Evolutionary conservation across 92 coral and sea anemone genomes (phyloP).

Genomic region (Meandrina meandrites): DNA sequence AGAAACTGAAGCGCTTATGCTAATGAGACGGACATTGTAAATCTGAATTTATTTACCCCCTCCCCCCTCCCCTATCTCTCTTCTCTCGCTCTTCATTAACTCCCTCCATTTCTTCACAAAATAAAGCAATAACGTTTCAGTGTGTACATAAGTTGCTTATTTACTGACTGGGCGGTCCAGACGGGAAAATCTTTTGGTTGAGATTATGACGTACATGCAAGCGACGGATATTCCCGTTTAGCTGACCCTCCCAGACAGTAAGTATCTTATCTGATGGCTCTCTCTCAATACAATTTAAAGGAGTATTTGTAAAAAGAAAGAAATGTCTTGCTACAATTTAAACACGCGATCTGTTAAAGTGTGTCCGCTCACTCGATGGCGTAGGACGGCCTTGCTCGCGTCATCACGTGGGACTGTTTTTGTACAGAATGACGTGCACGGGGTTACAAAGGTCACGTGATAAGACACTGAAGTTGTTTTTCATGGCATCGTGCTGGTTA

Average conservation of each 20-base stretch:
- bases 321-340: neutral
- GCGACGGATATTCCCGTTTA: neutral
- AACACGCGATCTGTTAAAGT: neutral
- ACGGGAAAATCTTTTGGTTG: neutral
- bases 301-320: neutral
- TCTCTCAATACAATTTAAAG: neutral
- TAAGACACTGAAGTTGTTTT: neutral
- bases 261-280: neutral
- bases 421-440: neutral
- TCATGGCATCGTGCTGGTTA: neutral
- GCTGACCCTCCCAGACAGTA: neutral
- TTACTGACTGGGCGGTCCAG: neutral
- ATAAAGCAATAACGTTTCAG: neutral
- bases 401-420: neutral
- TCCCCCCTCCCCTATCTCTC: too few species aligned
- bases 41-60: too few species aligned
- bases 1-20: too few species aligned
- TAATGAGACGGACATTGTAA: too few species aligned
- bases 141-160: neutral
- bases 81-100: too few species aligned
- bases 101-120: neutral
- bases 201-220: neutral
- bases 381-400: neutral
- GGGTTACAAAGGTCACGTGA: neutral
- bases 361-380: neutral